phyloP scores from a whole-genome alignment of 1,140 invertebrate species.

The Papilio aristodemus region DNA sequence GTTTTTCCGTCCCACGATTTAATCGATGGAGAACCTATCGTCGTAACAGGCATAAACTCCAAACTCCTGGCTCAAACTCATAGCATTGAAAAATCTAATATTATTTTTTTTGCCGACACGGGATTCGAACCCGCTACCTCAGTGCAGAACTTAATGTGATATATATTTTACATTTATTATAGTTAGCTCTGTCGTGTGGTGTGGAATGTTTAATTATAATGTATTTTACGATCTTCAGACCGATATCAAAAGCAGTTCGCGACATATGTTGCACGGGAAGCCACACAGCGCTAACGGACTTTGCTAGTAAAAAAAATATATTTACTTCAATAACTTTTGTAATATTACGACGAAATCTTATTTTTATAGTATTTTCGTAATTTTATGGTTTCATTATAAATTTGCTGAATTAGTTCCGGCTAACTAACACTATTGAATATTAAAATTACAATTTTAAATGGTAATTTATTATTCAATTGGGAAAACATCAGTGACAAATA shows the following conservation, averaged over 20 bases:
- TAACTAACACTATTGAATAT: neutral
- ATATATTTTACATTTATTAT: neutral
- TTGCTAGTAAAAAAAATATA: neutral
- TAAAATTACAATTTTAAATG: neutral
- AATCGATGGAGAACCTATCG: no score
- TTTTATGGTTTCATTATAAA: neutral
- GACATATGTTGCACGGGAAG: constrained; percentile 4
- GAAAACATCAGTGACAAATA: neutral
- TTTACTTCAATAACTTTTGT: constrained; percentile 1
- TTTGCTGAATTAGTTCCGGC: neutral
- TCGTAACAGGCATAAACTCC: no score
- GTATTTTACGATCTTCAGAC: constrained; percentile 6
- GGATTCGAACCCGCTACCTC: no score
- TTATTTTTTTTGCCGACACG: no score
- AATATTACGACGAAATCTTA: neutral
- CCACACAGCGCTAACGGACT: constrained; percentile 15
- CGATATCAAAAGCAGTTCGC: neutral
- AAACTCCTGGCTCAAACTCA: no score
- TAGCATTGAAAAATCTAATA: no score
- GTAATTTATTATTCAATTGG: neutral
- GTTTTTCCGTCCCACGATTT: no score
- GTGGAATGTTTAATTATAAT: constrained; percentile 1
- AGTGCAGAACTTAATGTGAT: neutral
- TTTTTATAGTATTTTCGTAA: no score
- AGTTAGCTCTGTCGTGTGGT: neutral